Base-by-base conservation (phyloP, 2,797 vertebrate species). In the Syncerus caffer region DNA sequence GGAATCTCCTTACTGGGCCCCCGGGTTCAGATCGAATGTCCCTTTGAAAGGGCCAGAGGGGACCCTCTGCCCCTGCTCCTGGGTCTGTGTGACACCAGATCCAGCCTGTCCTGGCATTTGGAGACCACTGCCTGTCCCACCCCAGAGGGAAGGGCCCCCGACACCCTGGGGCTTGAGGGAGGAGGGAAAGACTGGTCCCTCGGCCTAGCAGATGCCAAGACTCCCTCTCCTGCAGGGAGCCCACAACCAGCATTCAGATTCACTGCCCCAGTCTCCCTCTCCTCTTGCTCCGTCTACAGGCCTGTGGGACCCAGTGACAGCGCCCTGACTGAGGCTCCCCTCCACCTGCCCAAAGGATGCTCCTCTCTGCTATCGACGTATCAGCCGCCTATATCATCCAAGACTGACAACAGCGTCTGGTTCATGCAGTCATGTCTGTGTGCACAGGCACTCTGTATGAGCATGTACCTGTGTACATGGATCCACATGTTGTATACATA, bases 1-100 rank as follows among this genome's bases (percentile, higher is more conserved):
- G 93, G 97, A 89, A 51, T 97, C 97, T 94, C 95, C 96, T 96
- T 96, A 96, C 97, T 14, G 90, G 96, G 96, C 96, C 97, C 94
- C 94, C 25, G 55, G 34, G 50, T 96, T 96, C 95, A 95, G 97
- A 98, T 98, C 95, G 12, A 97, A 98, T 97, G 95, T 97, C 97
- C 93, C 93, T 97, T 97, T 98, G 96, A 96, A 97, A 97, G 84
- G 91, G 94, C 92, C 93, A 91, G 93, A 93, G 96, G 93, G 23
- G 95, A 95, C 90, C 85, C 92, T 7, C 21, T 17, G 79, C 93
- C 88, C 94, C 50, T 74, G 34, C 90, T 78, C 84, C 91, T 23
- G 53, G 85, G 85, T 89, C 96, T 89, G 96, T 60, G 12, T 84
- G 97, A 98, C 84, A 98, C 96, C 60, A 89, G 98, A 98, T 97